Conservation (phyloP, 2,797 vertebrate genomes). For the Sebastes minor region DNA sequence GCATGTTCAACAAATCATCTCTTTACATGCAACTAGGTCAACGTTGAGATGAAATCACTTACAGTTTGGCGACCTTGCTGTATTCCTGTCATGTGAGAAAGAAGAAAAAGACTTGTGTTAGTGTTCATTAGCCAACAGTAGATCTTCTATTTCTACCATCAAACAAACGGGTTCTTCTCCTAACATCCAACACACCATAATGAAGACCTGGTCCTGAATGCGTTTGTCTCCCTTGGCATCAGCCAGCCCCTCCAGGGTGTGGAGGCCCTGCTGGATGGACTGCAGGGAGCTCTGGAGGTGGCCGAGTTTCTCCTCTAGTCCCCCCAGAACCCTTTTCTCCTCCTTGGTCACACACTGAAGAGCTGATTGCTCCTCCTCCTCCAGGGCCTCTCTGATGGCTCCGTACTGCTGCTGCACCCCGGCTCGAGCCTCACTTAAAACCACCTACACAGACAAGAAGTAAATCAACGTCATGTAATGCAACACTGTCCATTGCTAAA, state of each 20-base stretch:
- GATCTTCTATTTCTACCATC: background rate
- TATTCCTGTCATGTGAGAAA: slow-evolving; percentile 76
- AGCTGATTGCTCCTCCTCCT: slow-evolving; percentile 78
- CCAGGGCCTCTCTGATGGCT: slow-evolving; percentile 79
- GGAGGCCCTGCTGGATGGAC: slow-evolving; percentile 69
- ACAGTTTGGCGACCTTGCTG: slow-evolving; percentile 76
- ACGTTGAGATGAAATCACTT: slow-evolving; percentile 51
- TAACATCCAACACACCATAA: slow-evolving; percentile 66
- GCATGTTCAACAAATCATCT: background rate
- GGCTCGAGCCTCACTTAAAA: slow-evolving; percentile 51
- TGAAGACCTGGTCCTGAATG: slow-evolving; percentile 81
- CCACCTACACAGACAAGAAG: slow-evolving; percentile 49
- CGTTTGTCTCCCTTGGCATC: slow-evolving; percentile 67
- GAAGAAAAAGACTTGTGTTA: background rate
- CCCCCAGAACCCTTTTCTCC: slow-evolving; percentile 73
- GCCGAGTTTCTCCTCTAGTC: slow-evolving; percentile 72
- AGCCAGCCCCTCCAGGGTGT: slow-evolving; percentile 72
- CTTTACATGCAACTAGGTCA: background rate
- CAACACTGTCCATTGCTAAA: background rate
- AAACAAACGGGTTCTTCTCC: background rate
- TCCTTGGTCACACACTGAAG: slow-evolving; percentile 76
- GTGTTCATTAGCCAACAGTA: background rate
- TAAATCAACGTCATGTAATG: background rate
- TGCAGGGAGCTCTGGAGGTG: slow-evolving; percentile 60
- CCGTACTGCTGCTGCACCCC: slow-evolving; percentile 78